These are phyloP conservation scores for Isurus oxyrinchus DNA, from an alignment of 2,113 vertebrate species.

Conservation along the genomic window DNA sequence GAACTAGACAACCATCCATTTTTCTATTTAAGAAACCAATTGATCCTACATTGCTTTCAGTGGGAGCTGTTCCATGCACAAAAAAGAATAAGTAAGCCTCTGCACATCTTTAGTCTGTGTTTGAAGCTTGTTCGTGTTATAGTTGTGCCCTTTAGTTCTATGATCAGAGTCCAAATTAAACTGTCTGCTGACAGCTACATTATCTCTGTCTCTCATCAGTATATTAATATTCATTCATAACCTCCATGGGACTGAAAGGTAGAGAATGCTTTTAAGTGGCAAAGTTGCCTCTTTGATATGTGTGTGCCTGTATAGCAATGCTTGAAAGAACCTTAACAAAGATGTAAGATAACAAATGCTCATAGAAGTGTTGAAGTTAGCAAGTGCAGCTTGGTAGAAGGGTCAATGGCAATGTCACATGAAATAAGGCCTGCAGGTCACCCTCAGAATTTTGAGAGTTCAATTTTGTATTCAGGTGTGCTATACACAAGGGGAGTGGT, in stretches of 20 bases:
- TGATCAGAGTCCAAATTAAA: conserved; percentile 8
- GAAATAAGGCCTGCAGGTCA: not conserved
- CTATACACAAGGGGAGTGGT: not conserved
- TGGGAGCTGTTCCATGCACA: not conserved
- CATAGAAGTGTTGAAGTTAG: not conserved
- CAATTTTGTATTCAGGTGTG: not conserved
- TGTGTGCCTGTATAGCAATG: not conserved
- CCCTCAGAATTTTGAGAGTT: not conserved
- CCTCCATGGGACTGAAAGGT: not conserved
- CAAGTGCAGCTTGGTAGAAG: not conserved
- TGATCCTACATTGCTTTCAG: not conserved
- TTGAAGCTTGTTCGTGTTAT: conserved; percentile 13
- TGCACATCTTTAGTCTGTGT: not conserved
- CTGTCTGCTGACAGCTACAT: conserved; percentile 1
- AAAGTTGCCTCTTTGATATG: not conserved
- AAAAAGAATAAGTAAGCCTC: not conserved
- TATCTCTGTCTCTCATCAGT: not conserved
- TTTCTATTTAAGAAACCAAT: not conserved
- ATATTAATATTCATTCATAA: not conserved
- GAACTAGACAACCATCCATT: not conserved
- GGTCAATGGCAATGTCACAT: not conserved
- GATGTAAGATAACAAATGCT: not conserved
- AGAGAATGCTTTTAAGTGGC: not conserved
- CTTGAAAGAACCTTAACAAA: not conserved
- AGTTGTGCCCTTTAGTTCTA: not conserved